A percentile compares a stretch with the other conserved stretches of the same genome.
Evolutionary conservation across 2,888 invertebrate species (phyloP).

Genomic region (Elysia crispata): DNA sequence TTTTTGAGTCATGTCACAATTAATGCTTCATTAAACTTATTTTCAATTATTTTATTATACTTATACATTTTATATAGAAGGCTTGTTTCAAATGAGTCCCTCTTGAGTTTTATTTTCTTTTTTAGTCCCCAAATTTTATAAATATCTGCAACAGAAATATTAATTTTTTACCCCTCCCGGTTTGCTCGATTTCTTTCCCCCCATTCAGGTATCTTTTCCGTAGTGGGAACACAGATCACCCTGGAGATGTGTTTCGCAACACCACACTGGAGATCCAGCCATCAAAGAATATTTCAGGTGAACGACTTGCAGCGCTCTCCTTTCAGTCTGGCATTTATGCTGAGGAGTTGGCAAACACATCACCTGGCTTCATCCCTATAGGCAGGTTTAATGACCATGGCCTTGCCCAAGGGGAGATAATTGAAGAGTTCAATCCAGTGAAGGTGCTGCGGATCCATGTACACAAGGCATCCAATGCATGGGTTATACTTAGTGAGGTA

Average conservation of each 20-base stretch:
- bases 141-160: too few relatives aligned
- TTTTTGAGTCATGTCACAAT: too few relatives aligned
- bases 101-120: too few relatives aligned
- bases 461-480: slow-evolving; percentile 88
- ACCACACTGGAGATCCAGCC: slow-evolving; percentile 90
- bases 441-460: slow-evolving; percentile 87
- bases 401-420: slow-evolving; percentile 85
- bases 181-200: neutral
- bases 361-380: slow-evolving; percentile 84
- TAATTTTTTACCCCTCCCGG: too few relatives aligned
- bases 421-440: slow-evolving; percentile 84
- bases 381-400: slow-evolving; percentile 89
- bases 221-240: slow-evolving; percentile 93
- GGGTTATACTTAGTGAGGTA: slow-evolving; percentile 95
- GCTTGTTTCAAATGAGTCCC: too few relatives aligned
- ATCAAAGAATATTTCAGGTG: slow-evolving; percentile 38
- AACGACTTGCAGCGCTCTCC: slow-evolving; percentile 42
- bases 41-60: too few relatives aligned
- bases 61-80: too few relatives aligned
- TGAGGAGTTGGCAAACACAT: slow-evolving; percentile 70
- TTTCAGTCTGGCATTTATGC: slow-evolving; percentile 45
- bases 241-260: slow-evolving; percentile 91
- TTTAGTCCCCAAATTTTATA: too few relatives aligned
- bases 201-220: slow-evolving; percentile 72
- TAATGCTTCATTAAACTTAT: too few relatives aligned